Evolutionary conservation across 2,113 vertebrate genomes (phyloP).

Genomic region (Proteles cristata): DNA sequence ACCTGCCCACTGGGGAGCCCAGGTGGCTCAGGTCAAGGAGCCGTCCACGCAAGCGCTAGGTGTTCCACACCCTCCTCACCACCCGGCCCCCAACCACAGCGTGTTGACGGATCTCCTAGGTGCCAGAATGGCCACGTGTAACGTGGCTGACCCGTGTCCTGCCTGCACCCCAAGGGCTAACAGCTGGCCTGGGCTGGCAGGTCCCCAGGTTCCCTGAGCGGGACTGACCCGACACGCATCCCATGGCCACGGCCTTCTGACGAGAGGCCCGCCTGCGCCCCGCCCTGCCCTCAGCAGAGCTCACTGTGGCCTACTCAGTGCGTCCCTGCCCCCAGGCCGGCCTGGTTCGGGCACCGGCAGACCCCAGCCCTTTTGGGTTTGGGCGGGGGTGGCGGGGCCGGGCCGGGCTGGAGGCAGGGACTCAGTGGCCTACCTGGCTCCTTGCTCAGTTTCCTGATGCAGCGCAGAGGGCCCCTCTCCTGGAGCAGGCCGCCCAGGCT

Average conservation of each 20-base stretch:
- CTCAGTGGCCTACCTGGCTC: neutral
- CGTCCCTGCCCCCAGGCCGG: neutral
- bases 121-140: neutral
- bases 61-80: neutral
- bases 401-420: fast-evolving
- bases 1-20: neutral
- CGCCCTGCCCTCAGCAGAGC: neutral
- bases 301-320: neutral
- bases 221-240: neutral
- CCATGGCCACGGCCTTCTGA: fast-evolving
- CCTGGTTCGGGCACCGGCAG: neutral
- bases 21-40: neutral
- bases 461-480: conserved; percentile 33
- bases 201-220: neutral
- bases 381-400: neutral
- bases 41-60: fast-evolving
- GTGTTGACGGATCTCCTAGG: neutral
- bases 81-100: fast-evolving
- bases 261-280: neutral
- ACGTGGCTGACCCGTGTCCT: fast-evolving
- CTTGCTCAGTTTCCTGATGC: neutral
- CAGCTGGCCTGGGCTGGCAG: neutral
- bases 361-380: neutral
- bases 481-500: neutral
- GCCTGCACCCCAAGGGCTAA: neutral